Evolutionary conservation across 1,140 invertebrate species (phyloP), one percentile per base, ranked within the genome.

Genomic region (Drosophila lini): DNA sequence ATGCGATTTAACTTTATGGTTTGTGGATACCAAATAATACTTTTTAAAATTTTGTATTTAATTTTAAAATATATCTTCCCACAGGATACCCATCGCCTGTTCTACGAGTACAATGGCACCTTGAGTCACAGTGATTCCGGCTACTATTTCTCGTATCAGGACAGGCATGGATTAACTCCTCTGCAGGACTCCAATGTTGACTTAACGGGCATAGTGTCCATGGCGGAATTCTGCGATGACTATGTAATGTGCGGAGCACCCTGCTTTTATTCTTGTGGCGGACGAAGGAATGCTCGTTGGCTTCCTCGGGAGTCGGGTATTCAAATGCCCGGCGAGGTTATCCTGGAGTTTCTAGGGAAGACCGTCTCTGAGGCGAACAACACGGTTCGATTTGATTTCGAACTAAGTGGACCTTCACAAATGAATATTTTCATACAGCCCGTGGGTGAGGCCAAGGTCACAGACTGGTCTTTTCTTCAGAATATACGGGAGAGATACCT

Each of bases 171-270:
- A 81, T 93, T 94, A 28, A 88, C 94, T 38, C 94, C 94, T 16
- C 92, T 96, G 8, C 89, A 93, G 67, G 84, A 68, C 44, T 63
- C 69, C 5, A 59, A 44, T 0, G 64, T 90, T 5, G 69, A 92
- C 41, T 19, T 93, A 8, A 92, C 94, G 44, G 93, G 95, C n/a
- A 93, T 95, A 42, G 93, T 91, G 48, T 75, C 91, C 38, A 93
- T 95, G 15, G 81, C 92, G 8, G 91, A 94, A 59, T 93, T 95
- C 59, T 96, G 96, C 83, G 91, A 94, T n/a, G 93, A 94, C 45
- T 93, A 95, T 81, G 92, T 96, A 45, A 95, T 95, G 78, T 97
- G 96, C 90, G 96, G 96, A 4, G 91, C 96, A 80, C 96, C 96
- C n/a, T 96, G 95, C 90, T 94, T 95, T 65, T 94, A 96, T 74